Evolutionary conservation across 2,113 vertebrate species (phyloP).

Genomic region (Microcebus griseorufus): DNA sequence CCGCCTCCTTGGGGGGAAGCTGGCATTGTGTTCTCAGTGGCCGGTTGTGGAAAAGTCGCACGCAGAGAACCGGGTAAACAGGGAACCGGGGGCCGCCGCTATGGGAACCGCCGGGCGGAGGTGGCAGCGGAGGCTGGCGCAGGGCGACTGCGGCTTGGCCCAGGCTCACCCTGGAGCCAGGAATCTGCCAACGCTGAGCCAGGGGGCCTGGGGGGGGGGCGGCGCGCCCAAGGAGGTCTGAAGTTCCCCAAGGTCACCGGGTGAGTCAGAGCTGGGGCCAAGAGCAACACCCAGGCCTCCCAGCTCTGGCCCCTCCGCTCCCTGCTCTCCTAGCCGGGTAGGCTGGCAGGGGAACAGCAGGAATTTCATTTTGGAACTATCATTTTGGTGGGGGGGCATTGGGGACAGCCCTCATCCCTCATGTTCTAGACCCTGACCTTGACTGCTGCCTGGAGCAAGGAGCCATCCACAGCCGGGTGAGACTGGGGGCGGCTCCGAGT

Average conservation of each 20-base stretch:
- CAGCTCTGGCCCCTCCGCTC: neutral
- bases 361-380: neutral
- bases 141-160: neutral
- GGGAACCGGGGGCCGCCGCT: neutral
- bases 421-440: neutral
- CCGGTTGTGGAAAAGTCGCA: conserved; percentile 64
- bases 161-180: neutral
- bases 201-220: neutral
- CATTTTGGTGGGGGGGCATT: neutral
- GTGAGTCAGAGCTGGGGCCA: neutral
- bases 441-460: neutral
- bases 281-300: neutral
- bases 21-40: conserved; percentile 69
- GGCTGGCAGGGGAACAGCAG: neutral
- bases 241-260: neutral
- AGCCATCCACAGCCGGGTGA: neutral
- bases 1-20: conserved; percentile 30
- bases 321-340: neutral
- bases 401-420: neutral
- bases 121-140: neutral
- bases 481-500: neutral
- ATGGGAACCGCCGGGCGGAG: conserved; percentile 40
- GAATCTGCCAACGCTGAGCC: neutral
- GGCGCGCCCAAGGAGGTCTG: neutral
- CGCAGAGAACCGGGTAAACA: conserved; percentile 58